A percentile compares a stretch with the other conserved stretches of the same genome.
Evolutionary conservation across 2,797 vertebrate genomes (phyloP).

Genomic region (Eupleurogrammus muticus): DNA sequence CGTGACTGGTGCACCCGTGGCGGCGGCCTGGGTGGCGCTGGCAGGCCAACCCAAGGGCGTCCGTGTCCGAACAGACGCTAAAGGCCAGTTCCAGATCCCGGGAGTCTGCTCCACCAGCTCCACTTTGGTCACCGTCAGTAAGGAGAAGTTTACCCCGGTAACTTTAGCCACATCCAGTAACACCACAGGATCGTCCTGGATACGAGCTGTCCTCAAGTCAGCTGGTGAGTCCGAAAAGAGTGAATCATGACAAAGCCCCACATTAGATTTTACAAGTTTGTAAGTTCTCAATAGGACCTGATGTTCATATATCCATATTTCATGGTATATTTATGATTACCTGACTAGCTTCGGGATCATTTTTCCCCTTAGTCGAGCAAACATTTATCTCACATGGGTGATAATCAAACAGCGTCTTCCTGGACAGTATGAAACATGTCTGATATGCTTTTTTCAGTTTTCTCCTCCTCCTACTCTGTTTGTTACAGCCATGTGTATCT

Average conservation of each 20-base stretch:
- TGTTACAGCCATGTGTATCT: no score
- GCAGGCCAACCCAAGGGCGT: conserved; percentile 67
- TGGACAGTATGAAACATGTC: no score
- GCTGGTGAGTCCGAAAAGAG: conserved; percentile 82
- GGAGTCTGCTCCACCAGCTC: conserved; percentile 83
- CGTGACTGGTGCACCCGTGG: conserved; percentile 79
- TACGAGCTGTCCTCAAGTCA: conserved; percentile 83
- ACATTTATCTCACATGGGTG: no score
- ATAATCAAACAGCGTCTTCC: no score
- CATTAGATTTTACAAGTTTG: background rate
- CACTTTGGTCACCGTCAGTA: conserved; percentile 81
- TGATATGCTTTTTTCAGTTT: no score
- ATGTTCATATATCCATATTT: background rate
- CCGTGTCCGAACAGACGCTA: conserved; percentile 79
- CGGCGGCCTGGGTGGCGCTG: conserved; percentile 82
- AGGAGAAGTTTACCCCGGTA: conserved; percentile 83
- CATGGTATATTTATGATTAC: background rate
- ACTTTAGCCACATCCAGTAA: conserved; percentile 78
- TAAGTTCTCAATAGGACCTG: background rate
- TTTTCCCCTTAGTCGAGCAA: no score
- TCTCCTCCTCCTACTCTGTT: no score
- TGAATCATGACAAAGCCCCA: background rate
- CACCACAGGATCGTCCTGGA: conserved; percentile 78
- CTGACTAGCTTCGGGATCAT: background rate
- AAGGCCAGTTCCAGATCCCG: conserved; percentile 83